Evolutionary conservation across 2,113 vertebrate species (phyloP), one percentile per base, ranked within the genome.

Genomic region (Sander vitreus): DNA sequence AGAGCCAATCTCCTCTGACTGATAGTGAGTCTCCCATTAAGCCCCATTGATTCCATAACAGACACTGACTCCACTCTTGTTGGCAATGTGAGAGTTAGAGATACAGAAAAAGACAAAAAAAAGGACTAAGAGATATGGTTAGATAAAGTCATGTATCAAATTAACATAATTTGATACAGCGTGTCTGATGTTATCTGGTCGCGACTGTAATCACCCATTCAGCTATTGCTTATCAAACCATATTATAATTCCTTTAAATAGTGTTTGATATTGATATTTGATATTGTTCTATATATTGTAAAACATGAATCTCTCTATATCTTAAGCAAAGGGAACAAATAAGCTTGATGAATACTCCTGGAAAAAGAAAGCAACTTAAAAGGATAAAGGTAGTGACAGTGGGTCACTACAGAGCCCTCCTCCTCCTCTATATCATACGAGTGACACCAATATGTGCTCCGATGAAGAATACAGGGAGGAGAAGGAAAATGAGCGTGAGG

Each of bases 391-490:
- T 21, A 6, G 27, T 19, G 43, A 51, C 33, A 53, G 33, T 25
- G 43, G 67, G 51, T 67, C 79, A 64, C 25, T 55, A 10, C 45
- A 27, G 43, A 58, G 51, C 57, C 50, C 3, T 74, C 14, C 33
- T 69, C 16, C 36, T 25, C 25, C 25, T 25, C 25, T 25, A 1
- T 19, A 25, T 36, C 43, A 76, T 59, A 33, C 74, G 36, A 82
- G 60, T 57, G 73, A 85, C 82, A 88, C 51, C 19, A 55, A 64
- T 67, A 77, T 36, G 45, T 65, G 73, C 78, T 85, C 51, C 30
- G 25, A 79, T 33, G 18, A 70, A 71, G 66, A 77, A 83, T 11
- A 63, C 53, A 50, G 45, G 55, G 69, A 58, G 72, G 60, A 50
- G 48, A 82, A 33, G 47, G 23, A 81, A 77, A 87, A 73, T 5